Evolutionary conservation across 2,797 vertebrate genomes (phyloP).

Genomic region (Sylvia borin): DNA sequence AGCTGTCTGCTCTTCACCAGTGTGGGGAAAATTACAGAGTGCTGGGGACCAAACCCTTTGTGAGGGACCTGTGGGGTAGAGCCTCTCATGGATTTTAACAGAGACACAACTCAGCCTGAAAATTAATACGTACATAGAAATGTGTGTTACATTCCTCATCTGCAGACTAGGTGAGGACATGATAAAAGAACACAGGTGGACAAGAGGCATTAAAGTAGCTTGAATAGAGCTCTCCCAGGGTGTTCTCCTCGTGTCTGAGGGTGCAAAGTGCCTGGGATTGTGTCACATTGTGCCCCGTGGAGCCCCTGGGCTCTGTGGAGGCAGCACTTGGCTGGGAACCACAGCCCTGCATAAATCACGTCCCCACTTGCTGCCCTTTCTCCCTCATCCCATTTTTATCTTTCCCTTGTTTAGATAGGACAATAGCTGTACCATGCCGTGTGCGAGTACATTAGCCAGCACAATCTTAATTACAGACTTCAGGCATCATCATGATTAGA

Average conservation of each 20-base stretch:
- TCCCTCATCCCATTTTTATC: slow-evolving; percentile 25
- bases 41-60: background rate
- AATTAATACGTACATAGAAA: background rate
- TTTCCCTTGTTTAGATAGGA: slow-evolving; percentile 47
- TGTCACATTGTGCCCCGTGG: background rate
- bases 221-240: rapidly evolving
- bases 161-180: background rate
- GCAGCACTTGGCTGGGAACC: background rate
- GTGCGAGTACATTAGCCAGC: slow-evolving; percentile 52
- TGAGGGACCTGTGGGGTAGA: background rate
- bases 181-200: background rate
- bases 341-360: slow-evolving; percentile 15
- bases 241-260: background rate
- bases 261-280: background rate
- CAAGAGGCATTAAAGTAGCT: background rate
- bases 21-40: background rate
- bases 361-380: background rate
- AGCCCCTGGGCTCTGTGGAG: background rate
- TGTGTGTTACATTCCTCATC: background rate
- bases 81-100: background rate
- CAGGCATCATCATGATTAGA: slow-evolving; percentile 62
- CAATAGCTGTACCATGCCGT: slow-evolving; percentile 8
- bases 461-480: slow-evolving; percentile 68
- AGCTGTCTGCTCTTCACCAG: background rate
- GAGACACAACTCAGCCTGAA: background rate